These are phyloP conservation scores for Alectoris magna DNA, from an alignment of 2,797 vertebrate genomes.

Conservation along the genomic window DNA sequence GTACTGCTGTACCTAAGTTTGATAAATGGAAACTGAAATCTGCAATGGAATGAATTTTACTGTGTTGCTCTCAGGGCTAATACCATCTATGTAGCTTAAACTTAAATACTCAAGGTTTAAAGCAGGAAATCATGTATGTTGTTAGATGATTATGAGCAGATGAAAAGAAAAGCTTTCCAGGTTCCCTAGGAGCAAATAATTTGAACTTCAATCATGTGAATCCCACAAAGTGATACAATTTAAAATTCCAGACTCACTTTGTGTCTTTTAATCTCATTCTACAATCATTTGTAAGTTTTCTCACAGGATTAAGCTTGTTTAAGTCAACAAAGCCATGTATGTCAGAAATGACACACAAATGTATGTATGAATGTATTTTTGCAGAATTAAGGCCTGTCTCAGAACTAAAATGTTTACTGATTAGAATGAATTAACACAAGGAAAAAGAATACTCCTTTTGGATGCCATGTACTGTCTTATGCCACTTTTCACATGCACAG, in stretches of 20 bases:
- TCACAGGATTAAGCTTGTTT: background rate
- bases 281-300: background rate
- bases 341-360: background rate
- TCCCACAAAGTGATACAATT: background rate
- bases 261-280: background rate
- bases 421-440: background rate
- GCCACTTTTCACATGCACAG: background rate
- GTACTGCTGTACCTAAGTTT: background rate
- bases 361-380: background rate
- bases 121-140: background rate
- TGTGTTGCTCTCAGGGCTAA: background rate
- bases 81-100: background rate
- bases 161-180: background rate
- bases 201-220: background rate
- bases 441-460: background rate
- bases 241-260: background rate
- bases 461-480: background rate
- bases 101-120: background rate
- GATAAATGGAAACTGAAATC: background rate
- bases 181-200: background rate
- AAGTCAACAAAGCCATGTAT: background rate
- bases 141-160: background rate
- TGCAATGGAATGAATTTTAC: background rate
- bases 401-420: background rate
- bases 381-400: background rate